A percentile compares a stretch with the other conserved stretches of the same genome.
These are phyloP conservation scores for Drosophila sulfurigaster DNA, from an alignment of 1,140 invertebrate species.

Conservation along the genomic window DNA sequence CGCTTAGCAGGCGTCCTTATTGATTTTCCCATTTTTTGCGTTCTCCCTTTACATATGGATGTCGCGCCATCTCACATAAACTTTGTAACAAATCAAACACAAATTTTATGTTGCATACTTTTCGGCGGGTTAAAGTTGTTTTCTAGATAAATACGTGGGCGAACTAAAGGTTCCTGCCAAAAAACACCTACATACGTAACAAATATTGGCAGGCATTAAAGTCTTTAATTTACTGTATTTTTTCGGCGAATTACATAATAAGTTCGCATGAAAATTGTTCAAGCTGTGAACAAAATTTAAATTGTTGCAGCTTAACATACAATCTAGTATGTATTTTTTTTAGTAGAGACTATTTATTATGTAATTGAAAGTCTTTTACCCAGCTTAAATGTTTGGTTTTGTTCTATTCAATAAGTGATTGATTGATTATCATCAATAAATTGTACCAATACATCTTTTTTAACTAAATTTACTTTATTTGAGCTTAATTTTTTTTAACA, in stretches of 20 bases:
- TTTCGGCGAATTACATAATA: neutral
- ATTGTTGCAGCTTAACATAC: no score
- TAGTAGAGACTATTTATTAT: no score
- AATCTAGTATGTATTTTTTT: no score
- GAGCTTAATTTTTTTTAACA: no score
- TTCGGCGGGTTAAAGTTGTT: slow-evolving; percentile 27
- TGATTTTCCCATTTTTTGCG: slow-evolving; percentile 59
- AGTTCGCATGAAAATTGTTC: neutral
- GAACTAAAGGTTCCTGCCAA: neutral
- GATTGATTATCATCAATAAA: no score
- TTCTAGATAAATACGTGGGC: neutral
- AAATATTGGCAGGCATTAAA: neutral
- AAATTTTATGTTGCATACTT: slow-evolving; percentile 19
- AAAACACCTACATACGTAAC: neutral
- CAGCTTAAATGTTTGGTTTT: no score
- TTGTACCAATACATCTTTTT: no score
- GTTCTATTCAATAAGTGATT: no score
- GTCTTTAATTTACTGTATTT: neutral
- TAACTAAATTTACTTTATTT: no score
- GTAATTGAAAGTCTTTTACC: no score
- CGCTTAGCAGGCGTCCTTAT: slow-evolving; percentile 63
- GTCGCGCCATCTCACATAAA: slow-evolving; percentile 30
- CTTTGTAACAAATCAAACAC: slow-evolving; percentile 10
- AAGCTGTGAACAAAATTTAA: no score
- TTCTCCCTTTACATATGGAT: slow-evolving; percentile 11